Evolutionary conservation across 1,140 invertebrate species (phyloP).

Genomic region (Contarinia nasturtii): DNA sequence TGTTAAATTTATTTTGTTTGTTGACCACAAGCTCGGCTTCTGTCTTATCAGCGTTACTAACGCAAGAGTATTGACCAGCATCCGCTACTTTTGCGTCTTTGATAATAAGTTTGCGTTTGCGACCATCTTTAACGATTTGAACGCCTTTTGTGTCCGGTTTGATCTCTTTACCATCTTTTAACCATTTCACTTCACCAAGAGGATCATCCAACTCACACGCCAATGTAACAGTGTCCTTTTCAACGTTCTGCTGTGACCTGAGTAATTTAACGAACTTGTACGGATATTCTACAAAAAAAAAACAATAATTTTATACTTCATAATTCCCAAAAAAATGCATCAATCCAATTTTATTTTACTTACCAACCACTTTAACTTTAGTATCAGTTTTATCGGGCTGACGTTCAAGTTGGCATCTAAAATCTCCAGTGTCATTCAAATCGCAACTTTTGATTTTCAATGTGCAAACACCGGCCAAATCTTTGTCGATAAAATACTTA

Average conservation of each 20-base stretch:
- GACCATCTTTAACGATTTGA: conserved; percentile 70
- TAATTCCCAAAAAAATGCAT: background rate
- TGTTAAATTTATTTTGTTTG: conserved; percentile 88
- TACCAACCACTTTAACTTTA: conserved; percentile 55
- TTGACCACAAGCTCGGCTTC: conserved; percentile 82
- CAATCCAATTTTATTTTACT: conserved; percentile 8
- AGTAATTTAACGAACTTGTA: conserved; percentile 95
- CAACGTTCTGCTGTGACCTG: conserved; percentile 78
- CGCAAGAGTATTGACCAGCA: conserved; percentile 76
- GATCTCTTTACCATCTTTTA: conserved; percentile 71
- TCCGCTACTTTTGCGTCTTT: conserved; percentile 86
- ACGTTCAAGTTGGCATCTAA: conserved; percentile 70
- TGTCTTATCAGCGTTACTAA: conserved; percentile 82
- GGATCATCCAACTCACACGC: conserved; percentile 93
- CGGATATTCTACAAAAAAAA: conserved; percentile 66
- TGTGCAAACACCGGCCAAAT: conserved; percentile 77
- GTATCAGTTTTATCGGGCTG: conserved; percentile 68
- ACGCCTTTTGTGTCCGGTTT: conserved; percentile 76
- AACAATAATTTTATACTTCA: background rate
- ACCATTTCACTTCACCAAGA: conserved; percentile 91
- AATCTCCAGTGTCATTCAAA: conserved; percentile 73
- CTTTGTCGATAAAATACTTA: conserved; percentile 67
- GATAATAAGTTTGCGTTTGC: conserved; percentile 79
- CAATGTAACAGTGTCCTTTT: conserved; percentile 85
- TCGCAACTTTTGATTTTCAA: conserved; percentile 66